These are phyloP conservation scores for Gastrophysa polygoni DNA, from an alignment of 2,888 invertebrate genomes.

Conservation along the genomic window DNA sequence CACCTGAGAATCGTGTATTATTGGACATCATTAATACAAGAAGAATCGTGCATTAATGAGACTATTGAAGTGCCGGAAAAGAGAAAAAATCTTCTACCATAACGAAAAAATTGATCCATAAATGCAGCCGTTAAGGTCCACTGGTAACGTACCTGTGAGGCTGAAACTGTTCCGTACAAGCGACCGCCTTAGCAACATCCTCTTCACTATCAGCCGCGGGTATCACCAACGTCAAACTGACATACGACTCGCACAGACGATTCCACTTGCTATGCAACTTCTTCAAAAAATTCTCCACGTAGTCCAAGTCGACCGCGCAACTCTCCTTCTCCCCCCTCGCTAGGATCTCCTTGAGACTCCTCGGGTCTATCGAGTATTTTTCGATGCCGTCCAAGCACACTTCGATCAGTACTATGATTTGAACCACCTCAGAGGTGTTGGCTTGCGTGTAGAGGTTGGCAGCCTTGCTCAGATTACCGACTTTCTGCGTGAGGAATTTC, in stretches of 20 bases:
- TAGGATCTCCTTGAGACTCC: constrained; percentile 68
- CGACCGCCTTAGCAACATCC: constrained; percentile 22
- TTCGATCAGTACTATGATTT: constrained; percentile 85
- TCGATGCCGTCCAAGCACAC: constrained; percentile 77
- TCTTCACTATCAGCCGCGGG: constrained; percentile 45
- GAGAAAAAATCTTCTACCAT: no score
- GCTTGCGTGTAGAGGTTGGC: constrained; percentile 93
- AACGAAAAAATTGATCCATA: no score
- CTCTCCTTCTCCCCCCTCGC: constrained; percentile 54
- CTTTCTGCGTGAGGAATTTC: constrained; percentile 93
- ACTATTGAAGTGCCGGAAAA: no score
- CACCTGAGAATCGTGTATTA: no score
- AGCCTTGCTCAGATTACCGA: constrained; percentile 82
- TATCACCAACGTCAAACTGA: constrained; percentile 54
- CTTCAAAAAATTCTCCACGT: constrained; percentile 54
- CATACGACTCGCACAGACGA: constrained; percentile 55
- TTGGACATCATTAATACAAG: no score
- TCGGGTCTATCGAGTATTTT: constrained; percentile 66
- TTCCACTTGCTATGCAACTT: constrained; percentile 57
- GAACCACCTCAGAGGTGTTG: constrained; percentile 89
- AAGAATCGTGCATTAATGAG: no score
- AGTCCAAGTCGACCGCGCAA: constrained; percentile 52
- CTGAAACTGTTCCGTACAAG: constrained; percentile 55
- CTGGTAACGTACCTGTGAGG: constrained; percentile 54
- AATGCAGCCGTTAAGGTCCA: no score